Evolutionary conservation across 2,888 invertebrate genomes (phyloP).

Genomic region (Dicycla oo): DNA sequence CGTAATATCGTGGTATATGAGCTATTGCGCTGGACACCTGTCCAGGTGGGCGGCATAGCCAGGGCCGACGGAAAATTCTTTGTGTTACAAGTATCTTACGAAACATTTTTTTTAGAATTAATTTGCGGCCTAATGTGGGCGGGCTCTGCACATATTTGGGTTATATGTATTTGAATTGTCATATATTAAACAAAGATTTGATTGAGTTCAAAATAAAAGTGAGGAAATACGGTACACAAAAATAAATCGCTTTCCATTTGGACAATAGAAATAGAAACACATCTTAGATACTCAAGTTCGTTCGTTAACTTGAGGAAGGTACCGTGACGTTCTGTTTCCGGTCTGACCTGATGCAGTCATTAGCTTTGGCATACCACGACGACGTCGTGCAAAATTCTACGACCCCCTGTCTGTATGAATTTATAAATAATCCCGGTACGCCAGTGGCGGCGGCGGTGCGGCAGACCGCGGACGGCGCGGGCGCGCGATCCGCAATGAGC

Average conservation of each 20-base stretch:
- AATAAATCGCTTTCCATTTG: conserved; percentile 22
- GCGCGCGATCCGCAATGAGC: conserved; percentile 85
- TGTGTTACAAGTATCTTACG: conserved; percentile 70
- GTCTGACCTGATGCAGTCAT: conserved; percentile 81
- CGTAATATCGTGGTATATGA: conserved; percentile 75
- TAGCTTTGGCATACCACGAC: conserved; percentile 83
- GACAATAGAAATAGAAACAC: neutral
- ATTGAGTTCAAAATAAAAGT: conserved; percentile 19
- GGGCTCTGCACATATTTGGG: conserved; percentile 48
- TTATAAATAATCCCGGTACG: conserved; percentile 89
- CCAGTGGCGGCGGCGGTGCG: conserved; percentile 90
- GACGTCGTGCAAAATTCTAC: conserved; percentile 88
- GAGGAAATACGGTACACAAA: conserved; percentile 13
- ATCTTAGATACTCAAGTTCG: neutral
- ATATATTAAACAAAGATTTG: conserved; percentile 24
- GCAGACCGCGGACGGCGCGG: conserved; percentile 90
- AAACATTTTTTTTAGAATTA: conserved; percentile 68
- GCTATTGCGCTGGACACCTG: conserved; percentile 83
- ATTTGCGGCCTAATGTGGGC: conserved; percentile 59
- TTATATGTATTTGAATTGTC: conserved; percentile 32
- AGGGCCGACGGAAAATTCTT: conserved; percentile 77
- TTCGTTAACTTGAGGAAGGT: conserved; percentile 45
- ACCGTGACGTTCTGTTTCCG: conserved; percentile 76
- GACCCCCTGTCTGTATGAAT: conserved; percentile 89
- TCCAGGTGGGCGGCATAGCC: conserved; percentile 82